Evolutionary conservation across 2,888 invertebrate genomes (phyloP).

Genomic region (Eugnorisma glareosa): DNA sequence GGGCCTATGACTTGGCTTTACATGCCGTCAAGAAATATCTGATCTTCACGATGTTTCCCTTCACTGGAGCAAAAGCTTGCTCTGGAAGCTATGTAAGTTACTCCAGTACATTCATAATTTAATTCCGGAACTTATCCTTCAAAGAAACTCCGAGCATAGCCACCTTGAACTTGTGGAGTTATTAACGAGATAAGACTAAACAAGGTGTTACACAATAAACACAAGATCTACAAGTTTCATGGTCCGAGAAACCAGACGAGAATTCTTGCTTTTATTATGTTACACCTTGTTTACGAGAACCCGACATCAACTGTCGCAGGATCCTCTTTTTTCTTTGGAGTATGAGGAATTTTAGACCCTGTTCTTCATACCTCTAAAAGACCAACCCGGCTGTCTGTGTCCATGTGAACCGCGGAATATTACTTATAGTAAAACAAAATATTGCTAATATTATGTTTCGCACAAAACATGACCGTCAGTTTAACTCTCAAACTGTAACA

Average conservation of each 20-base stretch:
- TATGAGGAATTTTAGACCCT: background rate
- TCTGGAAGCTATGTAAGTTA: too few relatives aligned
- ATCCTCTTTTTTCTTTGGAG: background rate
- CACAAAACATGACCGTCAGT: conserved; percentile 4
- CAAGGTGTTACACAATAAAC: background rate
- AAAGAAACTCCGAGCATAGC: too few relatives aligned
- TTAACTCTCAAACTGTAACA: conserved; percentile 21
- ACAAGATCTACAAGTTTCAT: background rate
- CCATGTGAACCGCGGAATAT: background rate
- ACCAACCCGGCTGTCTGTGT: background rate
- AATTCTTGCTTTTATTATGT: background rate
- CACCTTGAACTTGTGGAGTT: too few relatives aligned
- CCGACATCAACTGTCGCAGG: background rate
- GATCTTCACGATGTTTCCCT: too few relatives aligned
- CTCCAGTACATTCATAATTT: too few relatives aligned
- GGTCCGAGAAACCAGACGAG: background rate
- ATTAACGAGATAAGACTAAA: too few relatives aligned
- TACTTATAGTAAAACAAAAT: background rate
- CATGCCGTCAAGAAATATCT: too few relatives aligned
- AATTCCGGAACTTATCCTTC: too few relatives aligned
- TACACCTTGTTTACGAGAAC: too few relatives aligned
- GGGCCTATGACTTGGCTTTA: too few relatives aligned
- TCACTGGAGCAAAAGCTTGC: too few relatives aligned
- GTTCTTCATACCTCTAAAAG: background rate
- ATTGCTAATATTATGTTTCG: conserved; percentile 1